These are phyloP conservation scores for Amniataba percoides DNA, from an alignment of 2,797 vertebrate genomes.

Conservation along the genomic window DNA sequence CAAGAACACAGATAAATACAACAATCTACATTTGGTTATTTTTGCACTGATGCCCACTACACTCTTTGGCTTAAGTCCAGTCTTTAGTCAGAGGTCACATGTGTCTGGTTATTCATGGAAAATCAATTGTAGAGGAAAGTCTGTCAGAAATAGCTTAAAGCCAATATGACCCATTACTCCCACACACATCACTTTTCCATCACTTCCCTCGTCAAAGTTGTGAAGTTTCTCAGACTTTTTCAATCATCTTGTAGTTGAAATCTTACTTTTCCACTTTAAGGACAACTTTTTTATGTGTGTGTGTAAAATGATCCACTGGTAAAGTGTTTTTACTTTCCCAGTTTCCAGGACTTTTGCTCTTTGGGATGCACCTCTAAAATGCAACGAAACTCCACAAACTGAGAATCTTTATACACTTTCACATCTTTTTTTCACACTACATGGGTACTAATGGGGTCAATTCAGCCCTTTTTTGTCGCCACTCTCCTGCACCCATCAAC, in stretches of 20 bases:
- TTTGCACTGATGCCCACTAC: background rate
- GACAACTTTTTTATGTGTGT: too few relatives aligned
- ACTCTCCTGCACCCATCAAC: constrained; percentile 37
- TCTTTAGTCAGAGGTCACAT: background rate
- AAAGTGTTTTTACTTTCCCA: too few relatives aligned
- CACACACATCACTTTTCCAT: background rate
- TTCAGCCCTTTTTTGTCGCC: constrained; percentile 23
- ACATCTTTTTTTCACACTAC: background rate
- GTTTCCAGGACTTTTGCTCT: background rate
- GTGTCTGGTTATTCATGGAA: constrained; percentile 44
- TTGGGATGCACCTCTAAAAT: background rate
- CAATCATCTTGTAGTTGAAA: accelerated
- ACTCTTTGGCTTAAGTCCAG: background rate
- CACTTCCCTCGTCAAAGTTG: background rate
- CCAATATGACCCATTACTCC: constrained; percentile 13
- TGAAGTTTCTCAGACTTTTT: background rate
- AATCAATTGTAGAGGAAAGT: constrained; percentile 41
- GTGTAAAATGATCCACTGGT: too few relatives aligned
- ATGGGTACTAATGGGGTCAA: constrained; percentile 17
- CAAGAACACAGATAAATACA: background rate
- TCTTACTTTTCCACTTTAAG: background rate
- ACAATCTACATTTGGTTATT: background rate
- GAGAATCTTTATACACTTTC: background rate
- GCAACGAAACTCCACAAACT: background rate
- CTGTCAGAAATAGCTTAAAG: constrained; percentile 30